These are phyloP conservation scores for Mesaphorura yosii DNA, from an alignment of 1,140 invertebrate species.

Conservation along the genomic window DNA sequence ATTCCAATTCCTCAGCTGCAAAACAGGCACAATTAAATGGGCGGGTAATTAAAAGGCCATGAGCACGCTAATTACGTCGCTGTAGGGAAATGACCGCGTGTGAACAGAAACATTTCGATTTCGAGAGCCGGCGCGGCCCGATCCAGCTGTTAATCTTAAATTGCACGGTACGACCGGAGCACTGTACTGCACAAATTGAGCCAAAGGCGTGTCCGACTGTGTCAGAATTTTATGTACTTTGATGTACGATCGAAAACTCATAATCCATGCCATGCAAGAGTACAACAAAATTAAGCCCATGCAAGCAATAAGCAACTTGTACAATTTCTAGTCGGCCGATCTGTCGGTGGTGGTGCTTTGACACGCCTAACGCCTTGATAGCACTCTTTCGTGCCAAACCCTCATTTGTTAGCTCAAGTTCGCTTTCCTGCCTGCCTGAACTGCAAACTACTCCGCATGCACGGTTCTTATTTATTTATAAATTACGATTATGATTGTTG, in stretches of 20 bases:
- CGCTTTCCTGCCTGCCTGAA: constrained; percentile 9
- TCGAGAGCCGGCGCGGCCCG: too few species aligned
- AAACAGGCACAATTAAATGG: constrained; percentile 29
- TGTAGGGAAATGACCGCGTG: background rate
- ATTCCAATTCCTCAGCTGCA: constrained; percentile 67
- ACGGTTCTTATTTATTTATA: background rate
- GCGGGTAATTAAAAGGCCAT: background rate
- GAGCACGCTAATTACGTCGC: background rate
- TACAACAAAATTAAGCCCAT: background rate
- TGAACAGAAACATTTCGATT: background rate
- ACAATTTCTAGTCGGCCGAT: constrained; percentile 11
- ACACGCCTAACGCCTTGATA: constrained; percentile 24
- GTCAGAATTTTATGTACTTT: constrained; percentile 8
- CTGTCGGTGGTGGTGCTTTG: constrained; percentile 16
- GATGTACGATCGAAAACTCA: too few species aligned
- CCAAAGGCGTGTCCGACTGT: constrained; percentile 5
- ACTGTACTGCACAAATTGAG: constrained; percentile 1
- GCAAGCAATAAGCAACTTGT: background rate
- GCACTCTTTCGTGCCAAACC: constrained; percentile 23
- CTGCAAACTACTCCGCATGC: background rate
- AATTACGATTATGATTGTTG: background rate
- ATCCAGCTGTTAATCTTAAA: background rate
- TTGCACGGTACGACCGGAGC: background rate
- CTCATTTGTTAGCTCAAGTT: constrained; percentile 22
- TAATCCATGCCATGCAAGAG: background rate